Evolutionary conservation across 2,113 vertebrate genomes (phyloP).

Genomic region (Eonycteris spelaea): DNA sequence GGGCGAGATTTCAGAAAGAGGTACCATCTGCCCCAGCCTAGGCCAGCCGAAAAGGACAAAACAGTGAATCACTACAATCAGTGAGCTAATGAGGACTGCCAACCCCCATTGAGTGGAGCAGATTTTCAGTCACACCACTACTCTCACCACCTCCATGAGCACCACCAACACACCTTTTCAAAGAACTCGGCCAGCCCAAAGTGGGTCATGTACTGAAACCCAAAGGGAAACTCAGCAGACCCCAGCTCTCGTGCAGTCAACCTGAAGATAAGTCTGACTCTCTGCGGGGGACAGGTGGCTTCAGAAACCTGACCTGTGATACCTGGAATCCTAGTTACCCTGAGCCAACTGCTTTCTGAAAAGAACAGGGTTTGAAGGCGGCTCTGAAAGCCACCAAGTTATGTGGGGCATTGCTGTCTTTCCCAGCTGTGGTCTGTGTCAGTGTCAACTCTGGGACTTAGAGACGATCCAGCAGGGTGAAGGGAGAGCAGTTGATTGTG

Average conservation of each 20-base stretch:
- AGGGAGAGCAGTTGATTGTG: not conserved
- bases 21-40: not conserved
- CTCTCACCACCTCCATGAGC: not conserved
- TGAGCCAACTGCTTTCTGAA: slow-evolving; percentile 49
- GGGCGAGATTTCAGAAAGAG: slow-evolving; percentile 12
- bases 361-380: not conserved
- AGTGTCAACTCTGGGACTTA: not conserved
- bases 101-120: not conserved
- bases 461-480: not conserved
- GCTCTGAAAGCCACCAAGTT: slow-evolving; percentile 35
- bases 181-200: slow-evolving; percentile 55
- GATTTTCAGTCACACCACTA: not conserved
- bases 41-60: not conserved
- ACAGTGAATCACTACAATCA: not conserved
- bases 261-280: slow-evolving; percentile 27
- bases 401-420: not conserved
- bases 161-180: not conserved
- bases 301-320: slow-evolving; percentile 18
- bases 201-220: slow-evolving; percentile 53
- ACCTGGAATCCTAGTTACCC: slow-evolving; percentile 47
- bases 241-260: slow-evolving; percentile 41
- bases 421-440: not conserved
- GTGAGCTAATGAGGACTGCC: not conserved
- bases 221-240: slow-evolving; percentile 55
- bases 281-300: not conserved